Conservation (phyloP, 2,888 invertebrate genomes). For the Metacarcinus magister region DNA sequence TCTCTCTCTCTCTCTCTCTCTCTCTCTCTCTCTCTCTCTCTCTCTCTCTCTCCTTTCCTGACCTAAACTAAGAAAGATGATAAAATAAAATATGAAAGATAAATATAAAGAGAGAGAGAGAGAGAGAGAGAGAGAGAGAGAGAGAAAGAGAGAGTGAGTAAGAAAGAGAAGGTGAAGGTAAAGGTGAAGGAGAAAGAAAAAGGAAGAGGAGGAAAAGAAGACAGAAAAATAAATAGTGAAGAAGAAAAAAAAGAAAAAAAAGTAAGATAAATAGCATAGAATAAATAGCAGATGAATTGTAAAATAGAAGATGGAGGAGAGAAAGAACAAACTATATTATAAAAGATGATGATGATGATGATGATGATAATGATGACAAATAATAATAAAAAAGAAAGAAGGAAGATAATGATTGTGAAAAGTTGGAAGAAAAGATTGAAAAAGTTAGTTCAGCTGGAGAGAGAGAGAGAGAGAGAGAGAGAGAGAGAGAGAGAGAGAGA, state of each 20-base stretch:
- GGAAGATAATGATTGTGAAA: background rate
- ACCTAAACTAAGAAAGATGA: background rate
- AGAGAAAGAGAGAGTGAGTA: background rate
- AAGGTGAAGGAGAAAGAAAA: background rate
- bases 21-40: background rate
- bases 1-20: no score
- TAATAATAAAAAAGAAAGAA: background rate
- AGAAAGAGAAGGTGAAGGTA: background rate
- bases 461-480: conserved; percentile 9
- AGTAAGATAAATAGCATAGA: background rate
- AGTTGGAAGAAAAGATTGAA: no score
- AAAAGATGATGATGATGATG: background rate
- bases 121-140: background rate
- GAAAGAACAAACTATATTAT: background rate
- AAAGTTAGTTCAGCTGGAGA: background rate
- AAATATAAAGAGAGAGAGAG: background rate
- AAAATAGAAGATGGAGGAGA: no score
- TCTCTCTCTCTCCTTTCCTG: no score
- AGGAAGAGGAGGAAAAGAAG: no score
- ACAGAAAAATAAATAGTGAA: background rate
- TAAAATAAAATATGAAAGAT: no score
- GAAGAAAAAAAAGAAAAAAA: background rate
- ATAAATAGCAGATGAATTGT: background rate
- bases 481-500: background rate
- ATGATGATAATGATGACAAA: background rate